Evolutionary conservation across 2,888 invertebrate genomes (phyloP), one percentile per base, ranked within the genome.

Genomic region (Papilio demoleus): DNA sequence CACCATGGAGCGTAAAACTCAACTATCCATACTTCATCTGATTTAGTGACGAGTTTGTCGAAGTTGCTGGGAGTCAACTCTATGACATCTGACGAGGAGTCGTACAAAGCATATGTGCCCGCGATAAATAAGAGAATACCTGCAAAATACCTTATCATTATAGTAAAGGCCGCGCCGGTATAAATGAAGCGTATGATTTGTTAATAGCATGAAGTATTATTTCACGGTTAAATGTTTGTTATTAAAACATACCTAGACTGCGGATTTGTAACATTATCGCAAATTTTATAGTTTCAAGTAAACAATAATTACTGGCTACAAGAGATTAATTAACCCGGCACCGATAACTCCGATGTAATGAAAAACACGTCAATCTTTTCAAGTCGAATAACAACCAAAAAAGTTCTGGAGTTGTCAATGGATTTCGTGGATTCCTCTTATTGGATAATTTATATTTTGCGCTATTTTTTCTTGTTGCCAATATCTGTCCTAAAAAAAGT

Each of bases 1-100:
- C 97, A 99, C 99, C 99, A 99, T 0, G 99, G 98, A 0, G 99
- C 99, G 86, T 94, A 99, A 88, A 98, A 99, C 82, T 99, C 99
- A 0, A 99, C 97, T 69, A 99, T 90, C 99, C 99, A 99, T 27
- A 99, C 92, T 76, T 96, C 95, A 85, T 99, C 96, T 73, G 97
- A 95, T 74, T 97, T 94, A 59, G 95, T 88, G 4, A 99, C 99
- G 76, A 96, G 90, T 74, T 93, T 94, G 77, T 99, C 95, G 84
- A 99, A 99, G 92, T 98, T 99, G 61, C 93, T 93, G 0, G 96
- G 94, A n/a, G 96, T 98, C 71, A 99, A 91, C 68, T 97, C 96
- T 12, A 98, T 93, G 19, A 99, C 98, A 82, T 95, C 96, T 36
- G 96, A 95, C 24, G 93, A 93, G 0, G 95, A 92, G 12, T 95